Evolutionary conservation across 2,888 invertebrate species (phyloP).

Genomic region (Lamproptera curius): DNA sequence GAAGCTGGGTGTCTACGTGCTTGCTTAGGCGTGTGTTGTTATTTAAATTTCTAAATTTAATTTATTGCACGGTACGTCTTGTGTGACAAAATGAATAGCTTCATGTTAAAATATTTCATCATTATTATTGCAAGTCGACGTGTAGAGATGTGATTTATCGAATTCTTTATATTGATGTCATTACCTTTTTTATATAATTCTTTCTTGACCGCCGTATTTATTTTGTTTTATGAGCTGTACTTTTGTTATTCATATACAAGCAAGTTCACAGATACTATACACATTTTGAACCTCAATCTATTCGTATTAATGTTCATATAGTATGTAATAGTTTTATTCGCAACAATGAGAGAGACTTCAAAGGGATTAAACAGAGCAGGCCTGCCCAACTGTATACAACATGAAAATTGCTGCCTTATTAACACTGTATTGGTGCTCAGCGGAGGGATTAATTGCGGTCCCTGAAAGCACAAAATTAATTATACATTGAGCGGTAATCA

Average conservation of each 20-base stretch:
- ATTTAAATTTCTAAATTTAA: conserved; percentile 1
- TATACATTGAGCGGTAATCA: conserved; percentile 20
- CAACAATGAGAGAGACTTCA: too few relatives aligned
- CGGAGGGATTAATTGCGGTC: conserved; percentile 14
- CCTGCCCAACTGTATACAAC: conserved; percentile 3
- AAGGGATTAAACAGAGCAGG: too few relatives aligned
- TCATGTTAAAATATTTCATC: not conserved
- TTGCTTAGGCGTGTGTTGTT: conserved; percentile 1
- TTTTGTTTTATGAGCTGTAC: too few relatives aligned
- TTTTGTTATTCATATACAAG: too few relatives aligned
- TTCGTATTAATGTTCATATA: too few relatives aligned
- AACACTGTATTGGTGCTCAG: conserved; percentile 3
- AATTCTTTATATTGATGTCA: too few relatives aligned
- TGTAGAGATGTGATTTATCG: not conserved
- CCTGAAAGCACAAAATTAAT: conserved; percentile 19
- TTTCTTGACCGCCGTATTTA: too few relatives aligned
- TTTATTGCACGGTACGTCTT: not conserved
- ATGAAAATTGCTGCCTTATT: conserved; percentile 10
- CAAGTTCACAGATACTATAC: too few relatives aligned
- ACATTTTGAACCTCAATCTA: too few relatives aligned
- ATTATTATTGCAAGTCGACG: not conserved
- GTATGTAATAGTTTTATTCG: too few relatives aligned
- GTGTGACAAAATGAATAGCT: not conserved
- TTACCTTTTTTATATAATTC: too few relatives aligned
- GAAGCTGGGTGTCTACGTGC: not conserved